phyloP scores from a whole-genome alignment of 2,113 vertebrate species.

The Gavialis gangeticus region DNA sequence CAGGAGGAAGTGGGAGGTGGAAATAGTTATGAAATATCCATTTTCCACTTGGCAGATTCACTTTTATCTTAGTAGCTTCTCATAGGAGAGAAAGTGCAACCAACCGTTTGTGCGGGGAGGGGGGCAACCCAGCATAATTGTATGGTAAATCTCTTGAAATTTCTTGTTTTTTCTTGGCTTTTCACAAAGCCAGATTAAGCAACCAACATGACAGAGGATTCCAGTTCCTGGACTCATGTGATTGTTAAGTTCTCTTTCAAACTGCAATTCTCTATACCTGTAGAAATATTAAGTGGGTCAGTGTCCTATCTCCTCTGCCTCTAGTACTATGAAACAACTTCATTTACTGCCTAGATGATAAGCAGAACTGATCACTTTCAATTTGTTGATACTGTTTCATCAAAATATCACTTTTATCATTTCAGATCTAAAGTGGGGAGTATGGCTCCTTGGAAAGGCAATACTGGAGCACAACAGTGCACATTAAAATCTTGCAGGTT shows the following conservation, averaged over 20 bases:
- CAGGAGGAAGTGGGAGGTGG: neutral
- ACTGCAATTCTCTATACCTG: neutral
- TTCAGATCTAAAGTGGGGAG: rapidly evolving
- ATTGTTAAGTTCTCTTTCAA: neutral
- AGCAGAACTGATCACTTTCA: neutral
- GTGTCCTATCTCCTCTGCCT: neutral
- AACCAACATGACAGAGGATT: too few species aligned
- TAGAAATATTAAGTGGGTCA: neutral
- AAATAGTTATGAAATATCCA: neutral
- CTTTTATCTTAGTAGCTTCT: too few species aligned
- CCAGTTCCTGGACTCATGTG: neutral
- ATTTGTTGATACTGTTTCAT: neutral
- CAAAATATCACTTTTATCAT: neutral
- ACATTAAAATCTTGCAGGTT: neutral
- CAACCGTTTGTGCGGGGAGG: too few species aligned
- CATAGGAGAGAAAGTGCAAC: too few species aligned
- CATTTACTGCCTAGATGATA: neutral
- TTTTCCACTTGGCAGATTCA: too few species aligned
- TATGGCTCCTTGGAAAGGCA: neutral
- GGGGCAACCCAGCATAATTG: too few species aligned
- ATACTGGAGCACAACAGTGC: neutral
- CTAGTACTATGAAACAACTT: neutral
- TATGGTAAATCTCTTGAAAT: too few species aligned
- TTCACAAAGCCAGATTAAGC: too few species aligned
- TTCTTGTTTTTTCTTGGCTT: too few species aligned